A percentile compares a stretch with the other conserved stretches of the same genome.
Conservation (phyloP, 2,888 invertebrate genomes). For the Mechanitis messenoides region DNA sequence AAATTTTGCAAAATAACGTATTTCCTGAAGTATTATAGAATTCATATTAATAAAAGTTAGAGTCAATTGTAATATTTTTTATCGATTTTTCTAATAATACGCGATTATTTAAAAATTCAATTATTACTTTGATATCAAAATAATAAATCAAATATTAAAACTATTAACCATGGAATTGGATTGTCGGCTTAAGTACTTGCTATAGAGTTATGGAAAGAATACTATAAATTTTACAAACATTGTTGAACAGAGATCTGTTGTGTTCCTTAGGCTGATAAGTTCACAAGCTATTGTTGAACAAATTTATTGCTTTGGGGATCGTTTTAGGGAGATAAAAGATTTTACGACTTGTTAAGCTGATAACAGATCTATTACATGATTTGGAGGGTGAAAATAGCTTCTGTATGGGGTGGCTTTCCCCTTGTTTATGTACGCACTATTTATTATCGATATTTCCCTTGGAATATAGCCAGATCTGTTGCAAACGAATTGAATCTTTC, state of each 20-base stretch:
- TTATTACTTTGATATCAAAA: too few species aligned
- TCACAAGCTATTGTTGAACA: constrained; percentile 37
- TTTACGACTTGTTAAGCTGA: constrained; percentile 57
- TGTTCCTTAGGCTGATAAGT: constrained; percentile 6
- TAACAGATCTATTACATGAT: constrained; percentile 39
- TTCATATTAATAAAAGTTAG: too few species aligned
- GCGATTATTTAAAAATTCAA: too few species aligned
- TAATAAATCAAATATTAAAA: too few species aligned
- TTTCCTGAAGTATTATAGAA: too few species aligned
- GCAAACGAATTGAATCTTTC: background rate
- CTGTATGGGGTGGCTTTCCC: constrained; percentile 9
- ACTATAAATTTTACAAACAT: constrained; percentile 6
- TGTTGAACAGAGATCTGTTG: constrained; percentile 6
- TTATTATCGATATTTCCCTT: too few species aligned
- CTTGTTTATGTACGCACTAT: constrained; percentile 9
- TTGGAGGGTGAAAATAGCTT: constrained; percentile 34
- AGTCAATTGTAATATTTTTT: too few species aligned
- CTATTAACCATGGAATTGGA: too few species aligned
- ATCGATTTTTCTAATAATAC: too few species aligned
- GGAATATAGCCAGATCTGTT: background rate
- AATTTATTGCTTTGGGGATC: constrained; percentile 14
- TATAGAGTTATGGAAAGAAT: background rate
- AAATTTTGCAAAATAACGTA: too few species aligned
- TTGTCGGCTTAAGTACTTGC: too few species aligned
- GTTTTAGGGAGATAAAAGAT: constrained; percentile 44